Percentiles rank a stretch among this genome's conserved stretches.
Conservation (phyloP, 2,113 vertebrate species). For the Sinocyclocheilus anophthalmus region DNA sequence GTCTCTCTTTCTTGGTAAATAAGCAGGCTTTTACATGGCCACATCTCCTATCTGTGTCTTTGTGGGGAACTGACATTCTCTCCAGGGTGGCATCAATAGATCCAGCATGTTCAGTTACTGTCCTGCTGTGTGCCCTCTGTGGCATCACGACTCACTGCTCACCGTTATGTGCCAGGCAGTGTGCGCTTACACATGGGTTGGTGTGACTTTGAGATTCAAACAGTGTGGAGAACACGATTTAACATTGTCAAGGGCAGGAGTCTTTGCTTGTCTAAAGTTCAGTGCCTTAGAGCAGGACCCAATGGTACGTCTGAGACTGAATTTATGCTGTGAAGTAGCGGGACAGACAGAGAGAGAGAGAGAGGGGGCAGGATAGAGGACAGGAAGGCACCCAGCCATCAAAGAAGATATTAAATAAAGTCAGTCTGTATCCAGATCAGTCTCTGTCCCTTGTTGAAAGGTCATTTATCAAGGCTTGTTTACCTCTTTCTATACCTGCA, state of each 20-base stretch:
- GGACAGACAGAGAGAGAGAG: background rate
- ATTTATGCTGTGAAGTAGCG: background rate
- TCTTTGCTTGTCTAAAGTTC: constrained; percentile 11
- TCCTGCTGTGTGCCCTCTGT: constrained; percentile 7
- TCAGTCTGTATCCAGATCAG: constrained; percentile 36
- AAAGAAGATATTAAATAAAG: constrained; percentile 20
- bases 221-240: constrained; percentile 28
- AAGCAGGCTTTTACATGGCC: background rate
- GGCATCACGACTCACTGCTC: constrained; percentile 28
- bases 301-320: background rate
- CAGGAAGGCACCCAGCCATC: constrained; percentile 1
- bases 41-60: constrained; percentile 7
- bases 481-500: background rate
- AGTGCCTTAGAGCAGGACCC: constrained; percentile 17
- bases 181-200: constrained; percentile 8
- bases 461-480: constrained; percentile 23
- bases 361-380: background rate
- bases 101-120: constrained; percentile 19
- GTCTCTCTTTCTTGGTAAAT: too few species aligned
- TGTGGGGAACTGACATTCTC: constrained; percentile 18
- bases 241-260: constrained; percentile 39
- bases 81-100: constrained; percentile 28
- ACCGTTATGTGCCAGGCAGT: background rate
- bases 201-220: constrained; percentile 29
- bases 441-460: constrained; percentile 29